Base-by-base conservation (phyloP, 1,140 invertebrate genomes). In the Formica selysi region DNA sequence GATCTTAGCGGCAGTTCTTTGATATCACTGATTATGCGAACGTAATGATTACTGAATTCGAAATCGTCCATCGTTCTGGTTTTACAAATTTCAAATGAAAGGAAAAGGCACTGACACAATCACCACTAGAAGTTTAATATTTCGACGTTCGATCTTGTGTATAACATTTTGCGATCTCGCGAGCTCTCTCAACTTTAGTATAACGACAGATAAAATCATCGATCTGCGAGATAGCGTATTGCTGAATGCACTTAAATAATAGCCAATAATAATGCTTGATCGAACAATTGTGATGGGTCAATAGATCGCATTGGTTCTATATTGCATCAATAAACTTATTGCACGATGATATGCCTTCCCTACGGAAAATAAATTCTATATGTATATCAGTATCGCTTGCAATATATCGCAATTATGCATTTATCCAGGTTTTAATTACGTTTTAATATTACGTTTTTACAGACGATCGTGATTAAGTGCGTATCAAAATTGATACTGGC, bases 241-340 rank as follows among this genome's bases (percentile, higher is more conserved):
- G 44, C 29, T 44, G 41, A 29, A 59, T 19, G 26, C 29, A 61
- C 80, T 91, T 91, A 86, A 88, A 89, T 86, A n/a, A 36, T n/a
- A 61, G 48, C 61, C 26, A 81, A 73, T 81, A 81, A 64, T 44
- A 48, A 87, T 54, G 57, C 61, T 61, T 19, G 62, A 64, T 13
- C 26, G 54, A 57, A 76, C 70, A 85, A 64, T 76, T 65, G 38
- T 36, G 19, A 59, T 51, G n/a, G 64, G 62, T 59, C 76, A 80
- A 86, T 90, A 87, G 85, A 90, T 83, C 41, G 73, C 36, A 13
- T 8, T 41, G 8, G 6, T 8, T 13, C 3, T 36, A 10, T 44
- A 38, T 59, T 4, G 38, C 8, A 32, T 61, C 54, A 19, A 36
- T 36, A 61, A 61, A 73, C 0, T 59, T 22, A 32, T 70, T 81